phyloP scores from a whole-genome alignment of 2,797 vertebrate species.

The Xenopus petersii region DNA sequence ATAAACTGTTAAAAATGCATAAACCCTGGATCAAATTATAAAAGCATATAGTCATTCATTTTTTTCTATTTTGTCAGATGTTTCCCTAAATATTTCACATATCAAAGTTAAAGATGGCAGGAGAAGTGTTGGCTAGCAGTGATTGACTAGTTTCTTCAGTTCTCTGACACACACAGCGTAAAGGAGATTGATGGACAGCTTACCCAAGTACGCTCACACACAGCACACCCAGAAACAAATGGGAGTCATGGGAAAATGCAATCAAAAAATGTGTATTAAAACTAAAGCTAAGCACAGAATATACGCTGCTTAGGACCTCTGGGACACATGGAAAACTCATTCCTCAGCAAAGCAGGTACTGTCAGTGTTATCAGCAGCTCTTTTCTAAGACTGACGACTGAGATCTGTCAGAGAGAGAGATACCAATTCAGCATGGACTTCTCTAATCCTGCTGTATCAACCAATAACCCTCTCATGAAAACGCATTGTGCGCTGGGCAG shows the following conservation, averaged over 20 bases:
- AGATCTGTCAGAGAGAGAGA: constrained; percentile 15
- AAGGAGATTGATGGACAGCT: neutral
- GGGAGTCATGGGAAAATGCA: constrained; percentile 2
- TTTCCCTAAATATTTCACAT: too few species aligned
- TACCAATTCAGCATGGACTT: constrained; percentile 6
- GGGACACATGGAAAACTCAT: constrained; percentile 16
- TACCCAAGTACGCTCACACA: neutral
- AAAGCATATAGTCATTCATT: too few species aligned
- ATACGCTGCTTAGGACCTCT: constrained; percentile 2
- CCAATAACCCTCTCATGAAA: constrained; percentile 12
- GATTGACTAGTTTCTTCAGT: neutral
- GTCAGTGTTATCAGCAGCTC: constrained; percentile 29
- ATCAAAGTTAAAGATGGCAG: neutral
- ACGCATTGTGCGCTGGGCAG: neutral
- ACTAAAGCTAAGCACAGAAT: neutral
- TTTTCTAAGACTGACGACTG: constrained; percentile 34
- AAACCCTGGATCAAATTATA: too few species aligned
- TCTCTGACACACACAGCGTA: neutral
- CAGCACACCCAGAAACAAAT: neutral
- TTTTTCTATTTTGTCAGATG: too few species aligned
- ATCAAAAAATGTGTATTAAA: constrained; percentile 17
- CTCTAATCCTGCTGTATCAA: constrained; percentile 21
- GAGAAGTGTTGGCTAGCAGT: neutral
- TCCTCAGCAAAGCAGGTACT: constrained; percentile 16
- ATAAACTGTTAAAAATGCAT: too few species aligned